phyloP scores from a whole-genome alignment of 1,140 invertebrate genomes.

The Drosophila mayri region DNA sequence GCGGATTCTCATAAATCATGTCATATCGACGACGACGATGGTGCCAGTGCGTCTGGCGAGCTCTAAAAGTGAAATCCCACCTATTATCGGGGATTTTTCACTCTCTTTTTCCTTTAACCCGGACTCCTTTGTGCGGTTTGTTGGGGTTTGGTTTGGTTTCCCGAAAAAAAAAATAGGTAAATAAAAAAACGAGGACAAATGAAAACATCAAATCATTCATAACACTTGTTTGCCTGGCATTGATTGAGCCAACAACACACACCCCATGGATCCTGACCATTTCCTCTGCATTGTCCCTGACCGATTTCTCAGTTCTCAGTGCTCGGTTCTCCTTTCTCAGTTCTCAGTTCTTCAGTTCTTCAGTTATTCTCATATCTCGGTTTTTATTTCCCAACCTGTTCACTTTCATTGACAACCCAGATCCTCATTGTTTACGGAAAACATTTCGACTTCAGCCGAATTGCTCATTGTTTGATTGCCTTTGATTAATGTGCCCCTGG shows the following conservation, averaged over 20 bases:
- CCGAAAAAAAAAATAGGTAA: conserved; percentile 22
- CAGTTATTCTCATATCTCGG: conserved; percentile 5
- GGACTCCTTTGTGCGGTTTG: conserved; percentile 69
- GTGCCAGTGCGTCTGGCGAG: conserved; percentile 61
- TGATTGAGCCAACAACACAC: conserved; percentile 76
- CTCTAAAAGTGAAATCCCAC: conserved; percentile 70
- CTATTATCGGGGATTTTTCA: conserved; percentile 69
- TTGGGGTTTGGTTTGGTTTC: conserved; percentile 52
- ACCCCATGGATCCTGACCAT: conserved; percentile 76
- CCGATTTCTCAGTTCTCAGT: conserved; percentile 29
- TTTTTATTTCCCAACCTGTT: conserved; percentile 51
- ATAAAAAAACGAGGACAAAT: conserved; percentile 55
- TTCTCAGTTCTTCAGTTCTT: background rate
- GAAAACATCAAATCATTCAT: conserved; percentile 82
- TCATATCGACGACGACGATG: conserved; percentile 54
- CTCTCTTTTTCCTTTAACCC: conserved; percentile 22
- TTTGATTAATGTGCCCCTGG: conserved; percentile 74
- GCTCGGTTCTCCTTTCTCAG: background rate
- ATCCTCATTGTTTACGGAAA: conserved; percentile 69
- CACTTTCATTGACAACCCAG: conserved; percentile 71
- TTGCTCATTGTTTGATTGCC: conserved; percentile 61
- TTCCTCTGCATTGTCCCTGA: conserved; percentile 65
- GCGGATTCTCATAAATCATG: conserved; percentile 72
- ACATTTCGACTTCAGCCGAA: conserved; percentile 70
- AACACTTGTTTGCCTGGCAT: conserved; percentile 78